A percentile compares a stretch with the other conserved stretches of the same genome.
phyloP scores from a whole-genome alignment of 2,797 vertebrate genomes.

The Chiroxiphia lanceolata region DNA sequence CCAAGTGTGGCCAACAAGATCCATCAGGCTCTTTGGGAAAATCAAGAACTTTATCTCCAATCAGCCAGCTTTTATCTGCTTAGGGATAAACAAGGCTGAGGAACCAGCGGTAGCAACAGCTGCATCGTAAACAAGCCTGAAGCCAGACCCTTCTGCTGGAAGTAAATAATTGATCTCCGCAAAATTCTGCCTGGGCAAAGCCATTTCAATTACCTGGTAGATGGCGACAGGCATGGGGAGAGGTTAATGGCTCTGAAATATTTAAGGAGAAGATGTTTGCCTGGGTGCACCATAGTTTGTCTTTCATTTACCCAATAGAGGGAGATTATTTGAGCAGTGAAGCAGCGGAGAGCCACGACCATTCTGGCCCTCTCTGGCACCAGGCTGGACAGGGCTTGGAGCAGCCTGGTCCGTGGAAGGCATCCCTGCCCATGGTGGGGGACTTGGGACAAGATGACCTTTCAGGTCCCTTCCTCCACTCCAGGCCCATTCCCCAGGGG shows the following conservation, averaged over 20 bases:
- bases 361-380: accelerated
- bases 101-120: slow-evolving; percentile 22
- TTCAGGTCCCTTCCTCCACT: background rate
- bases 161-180: slow-evolving; percentile 57
- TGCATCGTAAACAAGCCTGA: slow-evolving; percentile 20
- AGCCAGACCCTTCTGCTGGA: slow-evolving; percentile 26
- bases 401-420: background rate
- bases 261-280: background rate
- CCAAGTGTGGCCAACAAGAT: slow-evolving; percentile 52
- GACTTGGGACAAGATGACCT: background rate
- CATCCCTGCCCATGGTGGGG: background rate
- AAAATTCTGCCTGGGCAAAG: slow-evolving; percentile 40
- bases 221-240: background rate
- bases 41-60: slow-evolving; percentile 58
- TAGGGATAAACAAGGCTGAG: slow-evolving; percentile 51
- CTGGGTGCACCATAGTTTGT: accelerated
- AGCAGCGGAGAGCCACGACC: background rate
- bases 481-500: background rate
- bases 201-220: slow-evolving; percentile 33
- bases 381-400: background rate
- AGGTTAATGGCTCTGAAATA: slow-evolving; percentile 21
- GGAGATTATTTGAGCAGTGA: background rate
- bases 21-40: slow-evolving; percentile 43
- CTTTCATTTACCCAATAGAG: background rate
- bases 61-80: slow-evolving; percentile 48